Percentiles rank a stretch among this genome's conserved stretches.
Evolutionary conservation across 2,888 invertebrate genomes (phyloP).

Genomic region (Epinotia nisella): DNA sequence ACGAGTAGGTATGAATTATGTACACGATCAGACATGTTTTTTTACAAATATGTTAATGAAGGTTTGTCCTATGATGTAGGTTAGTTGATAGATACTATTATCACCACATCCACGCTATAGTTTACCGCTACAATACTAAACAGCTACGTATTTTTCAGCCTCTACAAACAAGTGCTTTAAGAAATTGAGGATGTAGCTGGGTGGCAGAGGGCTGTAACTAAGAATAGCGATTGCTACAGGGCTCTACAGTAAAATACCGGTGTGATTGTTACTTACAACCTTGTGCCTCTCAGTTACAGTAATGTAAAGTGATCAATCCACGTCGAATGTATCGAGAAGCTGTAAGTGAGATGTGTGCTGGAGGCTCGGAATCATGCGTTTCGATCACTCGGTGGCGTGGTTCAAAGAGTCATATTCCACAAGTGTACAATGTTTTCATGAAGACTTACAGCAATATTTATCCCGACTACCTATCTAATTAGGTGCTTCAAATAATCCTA

Average conservation of each 20-base stretch:
- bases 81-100: slow-evolving; percentile 59
- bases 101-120: slow-evolving; percentile 80
- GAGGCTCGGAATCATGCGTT: slow-evolving; percentile 83
- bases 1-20: slow-evolving; percentile 37
- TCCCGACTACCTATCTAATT: slow-evolving; percentile 59
- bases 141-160: slow-evolving; percentile 78
- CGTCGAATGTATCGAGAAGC: slow-evolving; percentile 82
- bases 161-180: slow-evolving; percentile 81
- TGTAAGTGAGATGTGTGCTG: slow-evolving; percentile 84
- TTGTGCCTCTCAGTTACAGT: slow-evolving; percentile 81
- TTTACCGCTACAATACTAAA: slow-evolving; percentile 77
- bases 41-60: slow-evolving; percentile 35
- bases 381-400: slow-evolving; percentile 85
- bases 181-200: slow-evolving; percentile 76
- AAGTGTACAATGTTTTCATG: slow-evolving; percentile 77
- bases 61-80: slow-evolving; percentile 49
- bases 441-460: slow-evolving; percentile 59
- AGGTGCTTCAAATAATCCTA: slow-evolving; percentile 47
- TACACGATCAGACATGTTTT: slow-evolving; percentile 44
- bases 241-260: slow-evolving; percentile 25
- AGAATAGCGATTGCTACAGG: slow-evolving; percentile 37
- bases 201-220: slow-evolving; percentile 77
- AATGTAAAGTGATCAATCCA: slow-evolving; percentile 75
- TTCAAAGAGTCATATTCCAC: slow-evolving; percentile 78
- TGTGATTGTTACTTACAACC: slow-evolving; percentile 63